Evolutionary conservation across 2,113 vertebrate species (phyloP).

Genomic region (Urocynchramus pylzowi): DNA sequence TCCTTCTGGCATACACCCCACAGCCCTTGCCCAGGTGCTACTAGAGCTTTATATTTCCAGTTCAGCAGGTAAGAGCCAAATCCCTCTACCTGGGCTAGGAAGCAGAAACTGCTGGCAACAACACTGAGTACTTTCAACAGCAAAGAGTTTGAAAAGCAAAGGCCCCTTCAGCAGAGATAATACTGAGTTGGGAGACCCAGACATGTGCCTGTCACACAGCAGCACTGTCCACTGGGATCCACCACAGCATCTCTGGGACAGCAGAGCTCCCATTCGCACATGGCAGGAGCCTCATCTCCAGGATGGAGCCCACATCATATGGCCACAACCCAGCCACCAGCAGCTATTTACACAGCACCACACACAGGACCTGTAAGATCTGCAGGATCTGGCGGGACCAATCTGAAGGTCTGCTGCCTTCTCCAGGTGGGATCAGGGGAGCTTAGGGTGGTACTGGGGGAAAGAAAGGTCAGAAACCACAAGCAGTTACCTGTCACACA

Average conservation of each 20-base stretch:
- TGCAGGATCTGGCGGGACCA: fast-evolving
- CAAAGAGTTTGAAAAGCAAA: background rate
- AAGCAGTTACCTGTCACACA: background rate
- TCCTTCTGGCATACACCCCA: background rate
- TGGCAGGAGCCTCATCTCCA: background rate
- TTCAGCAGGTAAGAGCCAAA: background rate
- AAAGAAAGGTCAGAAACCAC: background rate
- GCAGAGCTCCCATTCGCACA: fast-evolving
- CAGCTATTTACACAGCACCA: background rate
- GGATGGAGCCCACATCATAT: background rate
- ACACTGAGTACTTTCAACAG: background rate
- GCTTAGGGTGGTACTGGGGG: background rate
- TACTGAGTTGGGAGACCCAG: background rate
- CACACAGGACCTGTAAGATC: background rate
- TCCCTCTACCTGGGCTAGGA: background rate
- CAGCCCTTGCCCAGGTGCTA: background rate
- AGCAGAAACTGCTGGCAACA: background rate
- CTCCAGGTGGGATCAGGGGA: background rate
- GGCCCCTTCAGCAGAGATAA: background rate
- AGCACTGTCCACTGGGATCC: background rate
- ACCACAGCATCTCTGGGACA: background rate
- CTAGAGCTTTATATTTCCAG: background rate
- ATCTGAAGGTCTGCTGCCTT: background rate
- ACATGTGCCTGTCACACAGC: background rate
- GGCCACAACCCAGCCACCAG: background rate